These are phyloP conservation scores for Turritopsis rubra DNA, from an alignment of 30 jellyfish, hydroid and myxozoan species.

Conservation along the genomic window DNA sequence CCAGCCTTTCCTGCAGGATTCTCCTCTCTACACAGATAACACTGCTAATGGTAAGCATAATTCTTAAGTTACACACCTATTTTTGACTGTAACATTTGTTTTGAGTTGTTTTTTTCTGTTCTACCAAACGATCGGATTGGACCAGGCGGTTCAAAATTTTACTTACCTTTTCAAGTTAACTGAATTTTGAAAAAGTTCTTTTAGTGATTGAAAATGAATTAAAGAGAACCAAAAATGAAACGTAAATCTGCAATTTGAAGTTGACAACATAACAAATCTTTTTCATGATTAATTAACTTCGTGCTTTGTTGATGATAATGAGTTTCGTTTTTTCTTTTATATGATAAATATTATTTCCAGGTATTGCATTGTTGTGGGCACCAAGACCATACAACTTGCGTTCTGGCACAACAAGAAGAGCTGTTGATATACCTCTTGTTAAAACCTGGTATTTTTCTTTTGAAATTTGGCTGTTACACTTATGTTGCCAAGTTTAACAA, in stretches of 20 bases:
- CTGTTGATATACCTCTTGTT: constrained; percentile 93
- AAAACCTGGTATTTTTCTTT: constrained; percentile 67
- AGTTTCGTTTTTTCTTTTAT: neutral
- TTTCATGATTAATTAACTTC: too few species aligned
- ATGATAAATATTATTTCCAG: constrained; percentile 28
- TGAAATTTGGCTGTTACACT: neutral
- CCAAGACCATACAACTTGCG: constrained; percentile 94
- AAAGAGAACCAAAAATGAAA: too few species aligned
- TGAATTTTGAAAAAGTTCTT: neutral
- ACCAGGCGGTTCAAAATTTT: too few species aligned
- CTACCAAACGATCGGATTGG: too few species aligned
- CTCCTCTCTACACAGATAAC: constrained; percentile 95
- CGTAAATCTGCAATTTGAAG: too few species aligned
- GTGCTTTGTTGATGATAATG: neutral
- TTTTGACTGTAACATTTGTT: neutral
- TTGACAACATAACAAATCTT: too few species aligned
- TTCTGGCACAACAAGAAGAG: constrained; percentile 89
- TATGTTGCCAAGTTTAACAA: too few species aligned
- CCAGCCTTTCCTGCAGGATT: constrained; percentile 90
- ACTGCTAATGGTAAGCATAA: constrained; percentile 90
- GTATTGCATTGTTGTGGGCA: constrained; percentile 95
- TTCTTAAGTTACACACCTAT: neutral
- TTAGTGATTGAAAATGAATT: too few species aligned
- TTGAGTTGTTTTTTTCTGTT: too few species aligned
- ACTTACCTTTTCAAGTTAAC: too few species aligned